phyloP scores from a whole-genome alignment of 2,113 vertebrate genomes.

The Oceanodroma tethys region DNA sequence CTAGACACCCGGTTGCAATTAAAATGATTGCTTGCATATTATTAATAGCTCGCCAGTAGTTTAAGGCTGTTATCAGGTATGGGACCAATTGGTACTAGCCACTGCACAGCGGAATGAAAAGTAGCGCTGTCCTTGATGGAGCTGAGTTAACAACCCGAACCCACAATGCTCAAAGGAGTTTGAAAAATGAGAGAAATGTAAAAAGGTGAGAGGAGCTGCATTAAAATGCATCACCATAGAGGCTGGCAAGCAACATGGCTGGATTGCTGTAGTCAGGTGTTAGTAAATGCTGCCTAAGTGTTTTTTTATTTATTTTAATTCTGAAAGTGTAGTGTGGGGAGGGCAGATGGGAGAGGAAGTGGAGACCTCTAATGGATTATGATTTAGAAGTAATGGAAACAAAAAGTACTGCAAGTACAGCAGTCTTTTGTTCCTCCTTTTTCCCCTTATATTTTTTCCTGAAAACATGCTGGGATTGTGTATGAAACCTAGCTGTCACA shows the following conservation, averaged over 20 bases:
- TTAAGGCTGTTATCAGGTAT: neutral
- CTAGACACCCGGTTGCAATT: constrained; percentile 2
- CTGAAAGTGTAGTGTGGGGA: neutral
- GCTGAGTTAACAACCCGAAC: neutral
- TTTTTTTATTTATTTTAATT: neutral
- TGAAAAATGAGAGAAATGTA: neutral
- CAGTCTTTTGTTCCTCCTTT: neutral
- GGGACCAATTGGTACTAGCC: neutral
- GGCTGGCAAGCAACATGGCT: neutral
- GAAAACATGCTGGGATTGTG: neutral
- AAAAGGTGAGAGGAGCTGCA: neutral
- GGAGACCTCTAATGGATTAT: neutral
- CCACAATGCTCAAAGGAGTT: neutral
- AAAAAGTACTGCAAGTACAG: neutral
- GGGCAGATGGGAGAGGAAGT: neutral
- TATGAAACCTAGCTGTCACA: neutral
- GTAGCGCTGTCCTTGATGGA: neutral
- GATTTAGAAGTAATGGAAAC: neutral
- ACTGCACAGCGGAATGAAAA: neutral
- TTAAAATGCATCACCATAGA: neutral
- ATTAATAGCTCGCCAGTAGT: constrained; percentile 7
- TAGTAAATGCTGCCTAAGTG: neutral
- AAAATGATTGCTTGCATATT: constrained; percentile 12
- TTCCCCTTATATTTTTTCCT: neutral
- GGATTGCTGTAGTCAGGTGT: neutral